Evolutionary conservation across 2,113 vertebrate genomes (phyloP), one percentile per base, ranked within the genome.

Genomic region (Gallinago paraguaiae): DNA sequence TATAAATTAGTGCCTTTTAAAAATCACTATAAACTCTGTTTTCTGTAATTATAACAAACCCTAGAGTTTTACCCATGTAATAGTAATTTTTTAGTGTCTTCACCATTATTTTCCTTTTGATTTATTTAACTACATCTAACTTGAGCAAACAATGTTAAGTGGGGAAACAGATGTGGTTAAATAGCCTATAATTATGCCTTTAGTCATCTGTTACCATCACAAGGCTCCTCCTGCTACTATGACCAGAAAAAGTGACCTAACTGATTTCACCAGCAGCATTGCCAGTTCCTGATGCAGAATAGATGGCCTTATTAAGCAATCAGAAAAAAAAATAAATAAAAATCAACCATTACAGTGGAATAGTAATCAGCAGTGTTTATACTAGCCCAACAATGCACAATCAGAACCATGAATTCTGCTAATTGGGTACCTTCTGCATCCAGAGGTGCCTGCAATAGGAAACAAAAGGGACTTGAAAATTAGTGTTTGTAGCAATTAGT

Each of bases 321-420:
- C 98, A 98, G 96, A 94, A 98, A 98, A 98, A 97, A 97, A 96
- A 97, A 64, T 13, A 88, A 75, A 91, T 35, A 94, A 95, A 98
- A 98, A 97, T 97, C 97, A 98, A 96, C 95, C 96, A 94, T 98
- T 97, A 97, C 94, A 95, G 95, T 97, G 97, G 98, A 98, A 98
- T 96, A 95, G 97, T 97, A 98, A 98, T 98, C 98, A 98, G 94
- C 97, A 93, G 95, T 98, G 98, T 98, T 98, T 98, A 98, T 98
- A 97, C 96, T 97, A 96, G 95, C 97, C 93, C 97, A 96, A 98
- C 98, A 98, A 98, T 98, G 98, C 97, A 98, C 98, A 98, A 98
- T 98, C 98, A 98, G 97, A 97, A 98, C 97, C 96, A 97, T 98
- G 98, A 98, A 98, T 98, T 98, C 98, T 98, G 96, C 97, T 98